These are phyloP conservation scores for Belonocnema kinseyi DNA, from an alignment of 1,140 invertebrate genomes.

Conservation along the genomic window DNA sequence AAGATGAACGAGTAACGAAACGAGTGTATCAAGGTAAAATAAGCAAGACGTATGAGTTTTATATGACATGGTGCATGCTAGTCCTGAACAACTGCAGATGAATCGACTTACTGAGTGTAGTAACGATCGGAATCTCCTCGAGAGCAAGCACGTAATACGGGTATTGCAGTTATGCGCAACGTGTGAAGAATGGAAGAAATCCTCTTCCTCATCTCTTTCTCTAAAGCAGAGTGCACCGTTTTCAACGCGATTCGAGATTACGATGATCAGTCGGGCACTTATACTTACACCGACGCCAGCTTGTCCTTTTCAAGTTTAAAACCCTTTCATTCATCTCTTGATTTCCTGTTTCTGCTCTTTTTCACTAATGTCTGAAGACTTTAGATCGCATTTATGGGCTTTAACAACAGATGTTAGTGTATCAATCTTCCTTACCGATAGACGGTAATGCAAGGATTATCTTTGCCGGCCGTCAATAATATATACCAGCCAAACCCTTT, in stretches of 20 bases:
- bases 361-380: not conserved
- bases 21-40: too few relatives aligned
- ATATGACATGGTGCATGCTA: not conserved
- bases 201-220: conserved; percentile 62
- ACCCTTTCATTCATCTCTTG: not conserved
- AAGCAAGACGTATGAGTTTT: not conserved
- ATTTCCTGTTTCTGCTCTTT: not conserved
- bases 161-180: conserved; percentile 31
- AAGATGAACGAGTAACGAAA: not conserved
- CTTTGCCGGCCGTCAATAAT: too few relatives aligned
- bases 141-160: conserved; percentile 45
- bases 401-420: not conserved
- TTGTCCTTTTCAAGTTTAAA: not conserved
- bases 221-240: conserved; percentile 20
- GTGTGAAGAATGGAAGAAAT: conserved; percentile 57
- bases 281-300: not conserved
- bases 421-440: too few relatives aligned
- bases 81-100: conserved; percentile 54
- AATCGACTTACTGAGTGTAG: conserved; percentile 60
- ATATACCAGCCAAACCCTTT: too few relatives aligned
- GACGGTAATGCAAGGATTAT: too few relatives aligned
- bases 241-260: conserved; percentile 27
- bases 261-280: too few relatives aligned
- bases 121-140: conserved; percentile 53
- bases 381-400: not conserved